phyloP scores from a whole-genome alignment of 2,888 invertebrate species.

The Heteromyza rotundicornis region DNA sequence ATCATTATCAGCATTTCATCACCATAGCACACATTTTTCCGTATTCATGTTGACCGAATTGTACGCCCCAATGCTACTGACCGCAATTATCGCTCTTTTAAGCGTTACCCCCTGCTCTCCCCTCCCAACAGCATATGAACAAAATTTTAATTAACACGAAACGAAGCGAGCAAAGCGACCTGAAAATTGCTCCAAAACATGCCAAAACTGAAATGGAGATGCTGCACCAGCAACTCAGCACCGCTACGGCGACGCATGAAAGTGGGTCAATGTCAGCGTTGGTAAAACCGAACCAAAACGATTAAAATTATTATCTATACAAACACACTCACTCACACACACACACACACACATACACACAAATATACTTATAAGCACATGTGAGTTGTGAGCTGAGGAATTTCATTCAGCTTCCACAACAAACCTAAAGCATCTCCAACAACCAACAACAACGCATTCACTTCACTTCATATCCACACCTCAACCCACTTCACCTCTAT shows the following conservation, averaged over 20 bases:
- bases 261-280: slow-evolving; percentile 54
- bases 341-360: background rate
- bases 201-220: slow-evolving; percentile 26
- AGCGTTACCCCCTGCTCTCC: background rate
- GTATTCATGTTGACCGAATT: too few relatives aligned
- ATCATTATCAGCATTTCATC: too few relatives aligned
- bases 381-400: too few relatives aligned
- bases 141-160: background rate
- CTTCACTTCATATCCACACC: too few relatives aligned
- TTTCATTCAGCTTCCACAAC: too few relatives aligned
- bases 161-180: background rate
- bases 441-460: too few relatives aligned
- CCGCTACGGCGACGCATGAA: slow-evolving; percentile 26
- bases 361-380: background rate
- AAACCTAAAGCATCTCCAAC: too few relatives aligned
- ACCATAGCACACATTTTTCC: too few relatives aligned
- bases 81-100: slow-evolving; percentile 42
- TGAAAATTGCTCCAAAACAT: slow-evolving; percentile 19
- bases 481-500: too few relatives aligned
- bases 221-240: background rate
- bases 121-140: background rate
- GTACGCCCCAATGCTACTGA: slow-evolving; percentile 30
- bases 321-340: slow-evolving; percentile 5
- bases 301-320: slow-evolving; percentile 8
- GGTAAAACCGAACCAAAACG: slow-evolving; percentile 15